Conservation (phyloP, 2,113 vertebrate genomes). For the Clarias batrachus region DNA sequence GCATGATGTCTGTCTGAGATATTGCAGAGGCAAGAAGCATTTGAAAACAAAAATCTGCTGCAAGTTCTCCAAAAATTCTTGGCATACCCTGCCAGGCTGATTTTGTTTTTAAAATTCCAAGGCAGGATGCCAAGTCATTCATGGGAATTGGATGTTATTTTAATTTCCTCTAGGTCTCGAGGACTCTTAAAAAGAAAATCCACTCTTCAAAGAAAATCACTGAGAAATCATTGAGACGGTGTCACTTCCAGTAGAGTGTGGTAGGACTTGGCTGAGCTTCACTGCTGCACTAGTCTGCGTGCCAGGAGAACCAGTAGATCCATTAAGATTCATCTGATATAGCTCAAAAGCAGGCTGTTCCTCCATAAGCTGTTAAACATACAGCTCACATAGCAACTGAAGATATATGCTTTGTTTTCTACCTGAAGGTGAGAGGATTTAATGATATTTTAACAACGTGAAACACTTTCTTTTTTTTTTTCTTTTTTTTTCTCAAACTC, state of each 20-base stretch:
- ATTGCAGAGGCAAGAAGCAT: neutral
- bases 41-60: neutral
- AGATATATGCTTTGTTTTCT: too few relatives aligned
- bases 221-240: neutral
- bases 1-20: neutral
- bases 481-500: too few relatives aligned
- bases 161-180: neutral
- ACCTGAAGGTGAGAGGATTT: too few relatives aligned
- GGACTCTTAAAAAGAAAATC: neutral
- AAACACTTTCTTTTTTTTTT: too few relatives aligned
- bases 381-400: too few relatives aligned
- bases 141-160: neutral
- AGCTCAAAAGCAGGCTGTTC: too few relatives aligned
- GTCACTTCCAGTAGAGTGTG: neutral
- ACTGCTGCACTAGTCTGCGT: neutral
- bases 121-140: neutral
- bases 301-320: neutral
- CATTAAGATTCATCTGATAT: too few relatives aligned
- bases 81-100: neutral
- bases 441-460: too few relatives aligned
- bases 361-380: too few relatives aligned
- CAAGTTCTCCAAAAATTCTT: neutral
- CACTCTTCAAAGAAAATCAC: neutral
- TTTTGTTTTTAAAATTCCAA: neutral
- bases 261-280: neutral